Base-by-base conservation (phyloP, 2,888 invertebrate genomes). In the Erebia palarica region DNA sequence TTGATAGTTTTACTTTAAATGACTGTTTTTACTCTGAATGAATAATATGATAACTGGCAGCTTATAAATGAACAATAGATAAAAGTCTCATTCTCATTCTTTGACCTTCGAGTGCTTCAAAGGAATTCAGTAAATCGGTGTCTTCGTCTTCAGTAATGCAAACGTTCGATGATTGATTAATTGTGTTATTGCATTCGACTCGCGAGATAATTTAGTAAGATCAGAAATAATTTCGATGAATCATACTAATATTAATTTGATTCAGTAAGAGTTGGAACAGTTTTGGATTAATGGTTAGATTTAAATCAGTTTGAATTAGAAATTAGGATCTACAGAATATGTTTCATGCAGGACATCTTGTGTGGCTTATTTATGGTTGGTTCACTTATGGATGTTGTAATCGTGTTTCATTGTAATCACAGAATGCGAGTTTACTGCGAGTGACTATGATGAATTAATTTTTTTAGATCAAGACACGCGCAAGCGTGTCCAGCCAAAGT, bases 121-220 rank as follows among this genome's bases (percentile, higher is more conserved):
- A 61, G 57, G 16, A 58, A 69, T 65, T 65, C 44, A 36, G n/a
- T 13, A 47, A 59, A 16, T 53, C 53, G n/a, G 27, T 47, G 53
- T 61, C 42, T 8, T 21, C 51, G 42, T 44, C 63, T 49, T 65
- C 51, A 58, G 61, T 36, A 27, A 18, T 49, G 5, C 21, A 65
- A 59, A 57, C 66, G 13, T 63, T 51, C 47, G 64, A 69, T 72
- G 72, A 64, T 58, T 58, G 63, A 69, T 69, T 72, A 63, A 72
- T 69, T 63, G 16, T 63, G 53, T 69, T 69, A 58, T 69, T 69
- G 47, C 51, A 65, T 60, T 65, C 9, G 36, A 55, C 4, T 49
- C 49, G 13, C 18, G 47, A 10, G 13, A 42, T 61, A 61, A 61
- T 44, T 47, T 18, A 47, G 18, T 61, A 13, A 16, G 44, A 16